Evolutionary conservation across 2,888 invertebrate species (phyloP).

Genomic region (Carpatolechia fugitivella): DNA sequence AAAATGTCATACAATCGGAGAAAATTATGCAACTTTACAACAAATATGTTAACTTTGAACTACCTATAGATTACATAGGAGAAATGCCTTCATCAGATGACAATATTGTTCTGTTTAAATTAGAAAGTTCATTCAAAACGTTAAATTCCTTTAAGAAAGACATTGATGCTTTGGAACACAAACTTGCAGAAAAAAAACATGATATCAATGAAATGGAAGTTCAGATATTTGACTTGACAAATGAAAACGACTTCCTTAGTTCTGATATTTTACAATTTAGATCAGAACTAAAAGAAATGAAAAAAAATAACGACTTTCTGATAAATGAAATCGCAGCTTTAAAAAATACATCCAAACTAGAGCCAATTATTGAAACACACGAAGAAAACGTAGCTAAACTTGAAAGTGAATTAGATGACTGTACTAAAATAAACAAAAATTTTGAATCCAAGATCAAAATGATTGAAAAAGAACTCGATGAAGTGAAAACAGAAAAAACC

Average conservation of each 20-base stretch:
- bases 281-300: conserved; percentile 82
- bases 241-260: conserved; percentile 71
- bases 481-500: conserved; percentile 61
- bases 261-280: conserved; percentile 76
- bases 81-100: conserved; percentile 64
- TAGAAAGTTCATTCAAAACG: conserved; percentile 77
- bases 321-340: conserved; percentile 82
- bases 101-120: conserved; percentile 60
- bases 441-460: conserved; percentile 80
- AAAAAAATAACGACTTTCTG: conserved; percentile 85
- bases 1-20: conserved; percentile 54
- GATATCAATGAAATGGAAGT: conserved; percentile 73
- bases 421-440: conserved; percentile 76
- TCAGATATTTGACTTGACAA: conserved; percentile 77
- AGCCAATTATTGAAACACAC: conserved; percentile 85
- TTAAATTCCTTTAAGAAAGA: conserved; percentile 79
- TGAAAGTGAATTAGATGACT: conserved; percentile 83
- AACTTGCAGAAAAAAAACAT: conserved; percentile 77
- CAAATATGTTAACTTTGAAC: conserved; percentile 70
- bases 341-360: conserved; percentile 82
- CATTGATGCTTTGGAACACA: conserved; percentile 77
- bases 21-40: conserved; percentile 66
- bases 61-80: conserved; percentile 68
- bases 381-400: conserved; percentile 83
- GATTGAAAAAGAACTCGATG: conserved; percentile 75